These are phyloP conservation scores for Proterorhinus semilunaris DNA, from an alignment of 2,113 vertebrate genomes.

Conservation along the genomic window DNA sequence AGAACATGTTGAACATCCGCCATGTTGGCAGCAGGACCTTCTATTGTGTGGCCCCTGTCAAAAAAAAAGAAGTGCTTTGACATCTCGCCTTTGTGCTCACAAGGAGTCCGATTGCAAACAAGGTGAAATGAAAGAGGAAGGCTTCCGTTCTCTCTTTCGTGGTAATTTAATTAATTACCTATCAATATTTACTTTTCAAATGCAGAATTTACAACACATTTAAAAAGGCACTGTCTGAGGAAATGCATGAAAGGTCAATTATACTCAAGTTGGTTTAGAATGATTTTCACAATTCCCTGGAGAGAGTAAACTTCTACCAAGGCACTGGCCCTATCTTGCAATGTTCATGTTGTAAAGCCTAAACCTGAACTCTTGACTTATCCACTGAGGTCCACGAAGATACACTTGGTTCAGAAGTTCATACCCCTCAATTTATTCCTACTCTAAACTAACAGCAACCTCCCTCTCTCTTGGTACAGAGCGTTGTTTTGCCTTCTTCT, in stretches of 20 bases:
- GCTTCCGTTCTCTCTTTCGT: conserved; percentile 24
- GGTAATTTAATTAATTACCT: not conserved
- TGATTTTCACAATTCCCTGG: too few relatives aligned
- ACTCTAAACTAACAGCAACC: too few relatives aligned
- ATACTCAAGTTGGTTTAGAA: too few relatives aligned
- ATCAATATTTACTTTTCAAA: too few relatives aligned
- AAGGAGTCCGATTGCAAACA: conserved; percentile 58
- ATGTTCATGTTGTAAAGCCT: not conserved
- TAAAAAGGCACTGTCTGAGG: not conserved
- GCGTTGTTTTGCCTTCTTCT: too few relatives aligned
- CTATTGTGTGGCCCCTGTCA: conserved; percentile 44
- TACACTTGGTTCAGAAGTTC: too few relatives aligned
- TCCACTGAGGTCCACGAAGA: not conserved
- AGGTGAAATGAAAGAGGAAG: conserved; percentile 52
- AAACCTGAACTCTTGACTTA: not conserved
- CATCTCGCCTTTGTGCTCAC: conserved; percentile 49
- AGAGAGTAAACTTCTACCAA: too few relatives aligned
- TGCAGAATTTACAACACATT: not conserved
- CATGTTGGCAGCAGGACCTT: conserved; percentile 48
- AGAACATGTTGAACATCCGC: conserved; percentile 49
- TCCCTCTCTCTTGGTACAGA: too few relatives aligned
- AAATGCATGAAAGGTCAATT: not conserved
- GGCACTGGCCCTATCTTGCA: not conserved
- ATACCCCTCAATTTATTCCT: too few relatives aligned
- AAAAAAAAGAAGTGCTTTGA: conserved; percentile 27